phyloP scores from a whole-genome alignment of 2,113 vertebrate genomes.

The Colius striatus region DNA sequence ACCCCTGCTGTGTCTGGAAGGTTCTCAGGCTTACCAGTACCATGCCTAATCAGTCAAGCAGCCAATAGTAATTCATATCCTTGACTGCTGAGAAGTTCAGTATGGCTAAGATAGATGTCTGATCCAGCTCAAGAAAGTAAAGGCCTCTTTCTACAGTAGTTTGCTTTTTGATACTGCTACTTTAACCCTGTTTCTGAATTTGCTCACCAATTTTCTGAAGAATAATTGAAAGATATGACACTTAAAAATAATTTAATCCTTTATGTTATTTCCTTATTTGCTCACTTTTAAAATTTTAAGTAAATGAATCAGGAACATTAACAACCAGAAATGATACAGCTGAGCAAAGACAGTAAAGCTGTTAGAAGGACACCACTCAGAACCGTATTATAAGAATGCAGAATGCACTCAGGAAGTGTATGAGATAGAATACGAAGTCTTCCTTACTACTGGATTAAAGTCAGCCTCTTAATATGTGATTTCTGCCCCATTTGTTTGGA shows the following conservation, averaged over 20 bases:
- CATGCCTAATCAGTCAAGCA: conserved; percentile 19
- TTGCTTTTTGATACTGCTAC: not conserved
- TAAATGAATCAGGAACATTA: not conserved
- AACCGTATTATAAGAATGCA: not conserved
- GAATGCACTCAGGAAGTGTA: not conserved
- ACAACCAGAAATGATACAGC: not conserved
- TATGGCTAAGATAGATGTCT: not conserved
- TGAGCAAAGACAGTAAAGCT: not conserved
- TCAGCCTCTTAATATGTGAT: not conserved
- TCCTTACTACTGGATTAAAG: not conserved
- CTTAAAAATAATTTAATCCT: not conserved
- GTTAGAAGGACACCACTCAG: not conserved
- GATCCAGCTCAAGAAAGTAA: not conserved
- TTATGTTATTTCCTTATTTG: not conserved
- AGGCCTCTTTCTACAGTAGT: not conserved
- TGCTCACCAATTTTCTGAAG: not conserved
- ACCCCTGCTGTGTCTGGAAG: conserved; percentile 41
- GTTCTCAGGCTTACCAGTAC: conserved; percentile 24
- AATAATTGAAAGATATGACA: not conserved
- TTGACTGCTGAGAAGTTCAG: conserved; percentile 24
- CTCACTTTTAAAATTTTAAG: not conserved
- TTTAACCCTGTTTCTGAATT: not conserved
- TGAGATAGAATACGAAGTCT: not conserved
- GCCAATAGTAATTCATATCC: not conserved
- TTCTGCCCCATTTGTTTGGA: not conserved